Evolutionary conservation across 2,888 invertebrate genomes (phyloP), one percentile per base, ranked within the genome.

Genomic region (Cosmia trapezina): DNA sequence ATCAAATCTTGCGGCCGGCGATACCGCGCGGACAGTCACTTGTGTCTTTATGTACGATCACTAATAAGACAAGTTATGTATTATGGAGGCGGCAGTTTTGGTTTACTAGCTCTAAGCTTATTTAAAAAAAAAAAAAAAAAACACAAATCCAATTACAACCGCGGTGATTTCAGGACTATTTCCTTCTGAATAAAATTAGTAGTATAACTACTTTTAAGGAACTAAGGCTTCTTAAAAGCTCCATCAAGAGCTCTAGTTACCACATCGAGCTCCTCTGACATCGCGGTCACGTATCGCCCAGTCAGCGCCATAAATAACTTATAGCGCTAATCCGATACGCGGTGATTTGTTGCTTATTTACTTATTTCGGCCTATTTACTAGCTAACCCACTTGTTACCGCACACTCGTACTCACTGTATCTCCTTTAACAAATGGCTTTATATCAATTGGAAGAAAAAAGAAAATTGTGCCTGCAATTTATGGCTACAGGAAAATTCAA

Each of bases 261-360:
- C 91, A 45, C 79, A 86, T 90, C 88, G 83, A 81, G 45, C 0
- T 7, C 8, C 1, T 63, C 37, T 77, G 82, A 76, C 65, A 61
- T 88, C 86, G 6, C 4, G 49, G 84, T 68, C 88, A 88, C 89
- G 89, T 91, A 90, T 89, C 89, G 91, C 91, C 83, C 83, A 89
- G 87, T 93, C 93, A 91, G 92, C 92, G 86, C 91, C 92, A 95
- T 95, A 95, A 95, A 95, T 95, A 95, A 94, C 94, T 84, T 91
- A 94, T 93, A 90, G 92, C 90, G 91, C 91, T 94, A 94, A 95
- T 95, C 95, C 93, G 93, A 94, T 94, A 92, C 89, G 87, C 90
- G 84, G 93, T 94, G 95, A 95, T 95, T 94, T 95, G 95, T 95
- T 91, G 91, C 90, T 90, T 92, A 93, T 94, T 94, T 94, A 93